Evolutionary conservation across 2,797 vertebrate genomes (phyloP), one percentile per base, ranked within the genome.

Genomic region (Poecilia picta): DNA sequence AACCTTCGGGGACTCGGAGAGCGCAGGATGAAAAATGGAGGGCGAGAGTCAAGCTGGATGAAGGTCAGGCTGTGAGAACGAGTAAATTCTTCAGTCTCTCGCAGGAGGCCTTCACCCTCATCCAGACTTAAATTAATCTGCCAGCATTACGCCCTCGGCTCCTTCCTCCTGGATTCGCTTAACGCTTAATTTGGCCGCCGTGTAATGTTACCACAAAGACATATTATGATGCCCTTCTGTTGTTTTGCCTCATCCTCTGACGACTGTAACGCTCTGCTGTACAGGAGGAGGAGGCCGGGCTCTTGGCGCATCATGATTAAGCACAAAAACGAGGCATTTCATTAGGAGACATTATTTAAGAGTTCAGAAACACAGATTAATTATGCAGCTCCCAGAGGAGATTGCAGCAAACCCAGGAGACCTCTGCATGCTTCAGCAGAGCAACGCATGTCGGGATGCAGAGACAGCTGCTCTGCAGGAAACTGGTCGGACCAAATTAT

Each of bases 1-100:
- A 83, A 39, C 79, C 87, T 81, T 85, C 59, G 1, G 83, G 81
- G 89, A 86, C 76, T 47, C 33, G 6, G 73, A 53, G 71, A 87
- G 84, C n/a, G 39, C 72, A 68, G 73, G 81, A 90, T 81, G 74
- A 92, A 88, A 89, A 77, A 90, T 82, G 88, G 83, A 83, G 75
- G 74, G 75, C 1, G 6, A 55, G 81, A 89, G 36, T 73, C 59
- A 57, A 81, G 84, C 68, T 8, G 81, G 82, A 89, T 79, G 91
- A 92, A 94, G 90, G 92, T 93, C 89, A 91, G 57, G 80, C 10
- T 3, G 39, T 55, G 53, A 83, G 73, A 75, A 79, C 82, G 77
- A 81, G 28, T 46, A 85, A 90, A 87, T 72, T 79, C 80, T 86
- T 85, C 75, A 79, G 15, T 79, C 78, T 78, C 86, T 77, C 84